Conservation (phyloP, 2,113 vertebrate genomes). For the Aviceda subcristata region DNA sequence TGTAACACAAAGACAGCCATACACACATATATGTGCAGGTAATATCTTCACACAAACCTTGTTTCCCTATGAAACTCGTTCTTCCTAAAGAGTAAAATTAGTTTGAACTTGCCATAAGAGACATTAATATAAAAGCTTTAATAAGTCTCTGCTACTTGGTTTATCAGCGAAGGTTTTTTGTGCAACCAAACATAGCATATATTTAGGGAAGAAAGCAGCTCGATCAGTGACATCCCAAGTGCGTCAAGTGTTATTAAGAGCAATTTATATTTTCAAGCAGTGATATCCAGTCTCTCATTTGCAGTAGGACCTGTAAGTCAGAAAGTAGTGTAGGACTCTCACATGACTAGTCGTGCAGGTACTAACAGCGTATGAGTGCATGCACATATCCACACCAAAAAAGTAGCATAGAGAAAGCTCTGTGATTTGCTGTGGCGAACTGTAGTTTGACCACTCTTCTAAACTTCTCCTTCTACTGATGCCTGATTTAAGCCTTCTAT, state of each 20-base stretch:
- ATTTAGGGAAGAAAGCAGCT: neutral
- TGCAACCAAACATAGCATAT: neutral
- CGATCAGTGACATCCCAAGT: rapidly evolving
- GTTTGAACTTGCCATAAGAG: neutral
- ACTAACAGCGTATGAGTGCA: neutral
- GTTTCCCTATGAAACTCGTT: neutral
- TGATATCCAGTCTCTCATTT: neutral
- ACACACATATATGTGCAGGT: neutral
- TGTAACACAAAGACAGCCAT: neutral
- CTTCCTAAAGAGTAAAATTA: neutral
- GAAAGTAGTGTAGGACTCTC: neutral
- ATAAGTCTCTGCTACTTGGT: neutral
- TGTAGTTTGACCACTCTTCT: neutral
- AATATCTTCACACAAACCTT: neutral
- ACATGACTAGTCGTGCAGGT: neutral
- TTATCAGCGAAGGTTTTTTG: neutral
- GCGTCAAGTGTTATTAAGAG: neutral
- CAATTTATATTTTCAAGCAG: neutral
- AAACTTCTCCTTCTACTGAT: neutral
- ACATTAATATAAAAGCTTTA: neutral
- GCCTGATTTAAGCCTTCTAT: neutral
- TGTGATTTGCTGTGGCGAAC: neutral
- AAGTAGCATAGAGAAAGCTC: neutral
- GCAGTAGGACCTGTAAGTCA: neutral
- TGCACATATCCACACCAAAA: neutral